Percentiles rank a stretch among this genome's conserved stretches.
These are phyloP conservation scores for Strigops habroptila DNA, from an alignment of 2,113 vertebrate genomes.

Conservation along the genomic window DNA sequence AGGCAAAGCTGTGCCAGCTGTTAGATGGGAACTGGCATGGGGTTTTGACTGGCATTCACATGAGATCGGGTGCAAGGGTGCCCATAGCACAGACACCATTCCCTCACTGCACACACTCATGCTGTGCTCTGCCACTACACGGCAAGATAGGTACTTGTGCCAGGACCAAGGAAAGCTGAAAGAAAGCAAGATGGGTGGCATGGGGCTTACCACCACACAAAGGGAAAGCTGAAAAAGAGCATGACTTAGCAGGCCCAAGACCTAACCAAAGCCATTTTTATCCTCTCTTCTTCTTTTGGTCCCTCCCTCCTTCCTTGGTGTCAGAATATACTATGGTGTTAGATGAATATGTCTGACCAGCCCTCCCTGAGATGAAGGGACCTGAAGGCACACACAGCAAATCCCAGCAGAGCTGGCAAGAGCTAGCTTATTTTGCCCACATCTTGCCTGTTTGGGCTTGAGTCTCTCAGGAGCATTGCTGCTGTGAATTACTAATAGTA, in stretches of 20 bases:
- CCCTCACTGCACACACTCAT: background rate
- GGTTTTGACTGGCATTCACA: slow-evolving; percentile 35
- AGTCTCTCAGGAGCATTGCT: background rate
- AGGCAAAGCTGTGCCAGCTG: slow-evolving; percentile 71
- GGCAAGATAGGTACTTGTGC: accelerated
- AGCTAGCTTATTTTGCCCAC: background rate
- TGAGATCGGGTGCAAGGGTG: slow-evolving; percentile 14
- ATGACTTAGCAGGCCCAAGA: background rate
- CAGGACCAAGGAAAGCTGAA: background rate
- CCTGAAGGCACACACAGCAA: background rate
- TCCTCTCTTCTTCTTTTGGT: background rate
- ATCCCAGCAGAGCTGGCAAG: background rate
- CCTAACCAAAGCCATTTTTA: background rate
- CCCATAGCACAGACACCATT: background rate
- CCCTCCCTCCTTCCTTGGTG: background rate
- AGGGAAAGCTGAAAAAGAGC: background rate
- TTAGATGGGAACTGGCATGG: slow-evolving; percentile 22
- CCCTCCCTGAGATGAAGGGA: background rate
- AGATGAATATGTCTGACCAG: background rate
- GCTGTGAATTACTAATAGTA: background rate
- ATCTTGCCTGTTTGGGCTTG: background rate
- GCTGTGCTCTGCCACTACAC: background rate
- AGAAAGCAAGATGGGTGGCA: background rate
- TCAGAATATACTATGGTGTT: background rate
- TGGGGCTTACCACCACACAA: background rate